Conservation (phyloP, 1,140 invertebrate genomes). For the Telenomus remus region DNA sequence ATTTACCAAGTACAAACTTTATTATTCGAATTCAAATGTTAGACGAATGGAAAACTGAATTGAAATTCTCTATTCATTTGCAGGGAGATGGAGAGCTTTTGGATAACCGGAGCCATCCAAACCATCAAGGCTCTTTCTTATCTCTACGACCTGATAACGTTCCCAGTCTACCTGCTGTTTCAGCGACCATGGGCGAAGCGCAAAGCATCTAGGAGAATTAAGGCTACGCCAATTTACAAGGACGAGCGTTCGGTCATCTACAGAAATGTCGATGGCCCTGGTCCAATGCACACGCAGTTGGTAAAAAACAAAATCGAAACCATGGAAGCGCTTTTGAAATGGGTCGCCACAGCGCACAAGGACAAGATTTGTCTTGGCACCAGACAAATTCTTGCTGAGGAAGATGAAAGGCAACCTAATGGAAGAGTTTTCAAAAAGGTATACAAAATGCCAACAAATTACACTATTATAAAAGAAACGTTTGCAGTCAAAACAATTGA, state of each 20-base stretch:
- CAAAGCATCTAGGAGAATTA: conserved; percentile 82
- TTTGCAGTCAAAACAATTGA: background rate
- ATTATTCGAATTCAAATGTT: no score
- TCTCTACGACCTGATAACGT: conserved; percentile 92
- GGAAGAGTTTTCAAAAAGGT: conserved; percentile 97
- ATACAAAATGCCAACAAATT: background rate
- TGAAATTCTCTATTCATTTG: conserved; percentile 59
- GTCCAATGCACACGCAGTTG: conserved; percentile 82
- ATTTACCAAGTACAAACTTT: no score
- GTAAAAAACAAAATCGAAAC: conserved; percentile 87
- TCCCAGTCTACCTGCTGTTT: conserved; percentile 90
- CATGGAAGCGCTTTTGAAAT: conserved; percentile 89
- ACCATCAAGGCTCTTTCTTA: conserved; percentile 86
- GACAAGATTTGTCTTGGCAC: conserved; percentile 91
- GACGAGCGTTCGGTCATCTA: conserved; percentile 82
- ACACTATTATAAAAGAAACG: no score
- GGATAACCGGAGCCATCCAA: conserved; percentile 83
- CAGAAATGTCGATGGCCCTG: conserved; percentile 81
- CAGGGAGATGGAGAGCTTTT: conserved; percentile 86
- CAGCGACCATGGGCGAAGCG: conserved; percentile 91
- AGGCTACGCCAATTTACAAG: conserved; percentile 78
- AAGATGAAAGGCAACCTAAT: conserved; percentile 94
- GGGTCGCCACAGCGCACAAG: conserved; percentile 83
- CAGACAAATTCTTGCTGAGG: conserved; percentile 91
- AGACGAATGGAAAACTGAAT: no score